Evolutionary conservation across 2,888 invertebrate species (phyloP).

Genomic region (Agonopterix alstromeriana): DNA sequence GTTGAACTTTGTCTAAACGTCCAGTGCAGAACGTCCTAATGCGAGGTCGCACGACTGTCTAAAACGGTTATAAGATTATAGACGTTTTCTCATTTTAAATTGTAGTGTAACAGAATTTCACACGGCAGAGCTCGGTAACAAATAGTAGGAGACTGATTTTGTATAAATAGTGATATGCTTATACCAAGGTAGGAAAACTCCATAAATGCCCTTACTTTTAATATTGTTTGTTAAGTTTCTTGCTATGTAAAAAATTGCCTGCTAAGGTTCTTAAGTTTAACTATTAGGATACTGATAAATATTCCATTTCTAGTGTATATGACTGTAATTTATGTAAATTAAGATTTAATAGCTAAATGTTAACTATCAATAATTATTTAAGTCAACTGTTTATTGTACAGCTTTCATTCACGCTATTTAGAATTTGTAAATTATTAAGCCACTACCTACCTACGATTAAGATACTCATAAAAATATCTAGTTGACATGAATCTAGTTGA

Average conservation of each 20-base stretch:
- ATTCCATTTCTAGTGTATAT: constrained; percentile 62
- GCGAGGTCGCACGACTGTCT: constrained; percentile 43
- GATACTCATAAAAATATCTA: constrained; percentile 71
- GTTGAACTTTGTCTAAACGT: constrained; percentile 47
- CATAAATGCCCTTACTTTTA: constrained; percentile 35
- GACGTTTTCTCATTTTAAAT: constrained; percentile 5
- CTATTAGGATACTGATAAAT: constrained; percentile 36
- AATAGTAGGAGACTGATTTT: constrained; percentile 76
- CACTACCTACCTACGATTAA: constrained; percentile 62
- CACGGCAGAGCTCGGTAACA: constrained; percentile 55
- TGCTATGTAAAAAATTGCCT: constrained; percentile 34
- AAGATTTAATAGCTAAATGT: constrained; percentile 36
- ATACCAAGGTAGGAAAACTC: constrained; percentile 54
- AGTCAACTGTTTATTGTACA: constrained; percentile 65
- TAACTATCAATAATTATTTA: constrained; percentile 30
- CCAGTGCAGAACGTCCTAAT: constrained; percentile 54
- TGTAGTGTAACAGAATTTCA: constrained; percentile 31
- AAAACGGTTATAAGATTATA: constrained; percentile 30
- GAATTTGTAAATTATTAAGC: constrained; percentile 68
- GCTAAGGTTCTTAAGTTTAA: constrained; percentile 38
- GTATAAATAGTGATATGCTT: constrained; percentile 66
- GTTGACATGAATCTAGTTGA: constrained; percentile 73
- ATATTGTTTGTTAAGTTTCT: constrained; percentile 30
- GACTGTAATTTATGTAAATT: constrained; percentile 65
- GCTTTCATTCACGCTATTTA: constrained; percentile 57